Conservation (phyloP, 1,140 invertebrate species). For the Micrasema minimum region DNA sequence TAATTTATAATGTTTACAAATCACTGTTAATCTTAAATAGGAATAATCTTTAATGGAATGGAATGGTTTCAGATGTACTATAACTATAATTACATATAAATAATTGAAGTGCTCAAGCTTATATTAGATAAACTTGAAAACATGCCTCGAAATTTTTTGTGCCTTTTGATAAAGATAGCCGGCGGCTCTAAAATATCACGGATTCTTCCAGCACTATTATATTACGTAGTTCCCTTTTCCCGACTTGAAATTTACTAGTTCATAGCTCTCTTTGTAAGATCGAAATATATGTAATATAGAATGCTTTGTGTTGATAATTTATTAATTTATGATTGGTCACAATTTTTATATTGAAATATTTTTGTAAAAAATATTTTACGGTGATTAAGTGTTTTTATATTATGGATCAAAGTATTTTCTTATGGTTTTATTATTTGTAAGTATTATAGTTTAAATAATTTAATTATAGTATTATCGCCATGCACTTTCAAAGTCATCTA, state of each 20-base stretch:
- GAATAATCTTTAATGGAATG: no score
- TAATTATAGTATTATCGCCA: constrained; percentile 14
- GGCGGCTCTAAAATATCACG: constrained; percentile 31
- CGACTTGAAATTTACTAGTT: not conserved
- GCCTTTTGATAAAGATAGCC: constrained; percentile 26
- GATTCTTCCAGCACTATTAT: constrained; percentile 23
- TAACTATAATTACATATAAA: no score
- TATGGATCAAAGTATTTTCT: constrained; percentile 3
- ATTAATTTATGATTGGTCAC: constrained; percentile 17
- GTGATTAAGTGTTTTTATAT: not conserved
- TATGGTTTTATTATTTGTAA: constrained; percentile 13
- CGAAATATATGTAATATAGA: not conserved
- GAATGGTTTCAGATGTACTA: no score
- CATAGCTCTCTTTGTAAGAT: not conserved
- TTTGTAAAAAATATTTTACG: constrained; percentile 6
- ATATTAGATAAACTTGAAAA: constrained; percentile 45
- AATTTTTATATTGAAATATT: constrained; percentile 15
- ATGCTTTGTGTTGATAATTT: not conserved
- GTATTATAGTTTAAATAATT: constrained; percentile 14
- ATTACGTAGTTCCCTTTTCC: not conserved
- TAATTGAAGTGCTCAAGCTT: constrained; percentile 55
- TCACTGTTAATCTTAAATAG: no score
- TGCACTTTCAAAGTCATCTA: constrained; percentile 14
- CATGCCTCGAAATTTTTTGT: constrained; percentile 35
- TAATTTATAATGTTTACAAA: no score